Base-by-base conservation (phyloP, 2,113 vertebrate genomes). In the Ictidomys tridecemlineatus region DNA sequence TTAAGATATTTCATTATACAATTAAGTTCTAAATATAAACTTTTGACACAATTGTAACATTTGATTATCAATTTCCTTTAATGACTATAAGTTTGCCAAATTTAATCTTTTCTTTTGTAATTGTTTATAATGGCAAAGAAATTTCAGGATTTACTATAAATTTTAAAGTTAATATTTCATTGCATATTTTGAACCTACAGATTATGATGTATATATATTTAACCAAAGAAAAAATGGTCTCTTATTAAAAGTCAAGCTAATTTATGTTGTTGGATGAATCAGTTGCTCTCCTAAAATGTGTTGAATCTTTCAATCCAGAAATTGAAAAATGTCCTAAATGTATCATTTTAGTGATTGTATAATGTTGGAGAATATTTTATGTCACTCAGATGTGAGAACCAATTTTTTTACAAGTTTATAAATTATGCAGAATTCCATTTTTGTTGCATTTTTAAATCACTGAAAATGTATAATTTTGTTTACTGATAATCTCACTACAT, bases 81-180 rank as follows among this genome's bases (percentile, higher is more conserved):
- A 80, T 79, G 90, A 72, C 67, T 88, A 91, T 79, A 92, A 67
- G 93, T 12, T 73, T 93, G 12, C 5, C 76, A 73, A 95, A 73
- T 84, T 95, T 90, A 6, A 87, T 28, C 9, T 79, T 85, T 93
- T 70, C 13, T 93, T 77, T 86, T 24, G 18, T 67, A 67, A 28
- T 30, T 91, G 13, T 88, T 94, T 88, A 97, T 70, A 91, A 97
- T 76, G 61, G 58, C 32, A 77, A 94, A 93, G 22, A 91, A n/a
- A 42, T 78, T 97, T 93, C 7, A 93, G 84, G 85, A 83, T 37
- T 67, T 53, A 97, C 72, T 67, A 82, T 20, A 80, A 83, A 95
- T 26, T 93, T 93, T 77, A 80, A 96, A 89, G 42, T 56, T 94
- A 69, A 86, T 84, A 92, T 77, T 94, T 85, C 18, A 94, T 96